Base-by-base conservation (phyloP, 2,888 invertebrate genomes). In the Drosophila flavopinicola region DNA sequence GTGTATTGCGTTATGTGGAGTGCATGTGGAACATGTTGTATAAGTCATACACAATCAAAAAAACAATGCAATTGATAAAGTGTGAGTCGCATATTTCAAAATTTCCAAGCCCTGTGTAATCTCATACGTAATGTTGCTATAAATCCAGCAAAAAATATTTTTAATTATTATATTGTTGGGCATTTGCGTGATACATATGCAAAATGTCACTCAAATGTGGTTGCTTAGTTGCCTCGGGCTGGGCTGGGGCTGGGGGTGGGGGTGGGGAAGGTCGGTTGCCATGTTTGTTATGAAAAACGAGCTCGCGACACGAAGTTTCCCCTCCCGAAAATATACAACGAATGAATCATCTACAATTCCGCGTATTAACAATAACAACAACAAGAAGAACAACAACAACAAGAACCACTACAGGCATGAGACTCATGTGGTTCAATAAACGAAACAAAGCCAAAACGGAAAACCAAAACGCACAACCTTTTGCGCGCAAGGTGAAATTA, bases 401-500 rank as follows among this genome's bases (percentile, higher is more conserved):
- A 45, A 66, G 54, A 17, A 60, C 38, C 42, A 29, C n/a, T 39
- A 37, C 44, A 57, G 44, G 56, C 65, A 56, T 52, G 48, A 38
- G 58, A 52, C 39, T 68, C 57, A 78, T 74, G 27, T 78, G 87
- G 84, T 76, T 79, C 74, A 80, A 79, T 84, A 79, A 79, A 84
- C 84, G 84, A 84, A 70, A 73, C 69, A 65, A 77, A 78, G 48
- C 38, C 75, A 74, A 78, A 75, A 74, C 58, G 65, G 54, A 74
- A 74, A 54, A 15, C 32, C 30, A 52, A 76, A 60, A 37, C 60
- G 61, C 56, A 85, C 77, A 87, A 85, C 85, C 85, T 75, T 80
- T 82, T 60, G 48, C 59, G 75, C 71, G 85, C 87, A 80, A 85
- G 87, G 85, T 80, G 85, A 87, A 82, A 82, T 82, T 85, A 73